Conservation (phyloP, 2,797 vertebrate species). For the Kryptopterus vitreolus region DNA sequence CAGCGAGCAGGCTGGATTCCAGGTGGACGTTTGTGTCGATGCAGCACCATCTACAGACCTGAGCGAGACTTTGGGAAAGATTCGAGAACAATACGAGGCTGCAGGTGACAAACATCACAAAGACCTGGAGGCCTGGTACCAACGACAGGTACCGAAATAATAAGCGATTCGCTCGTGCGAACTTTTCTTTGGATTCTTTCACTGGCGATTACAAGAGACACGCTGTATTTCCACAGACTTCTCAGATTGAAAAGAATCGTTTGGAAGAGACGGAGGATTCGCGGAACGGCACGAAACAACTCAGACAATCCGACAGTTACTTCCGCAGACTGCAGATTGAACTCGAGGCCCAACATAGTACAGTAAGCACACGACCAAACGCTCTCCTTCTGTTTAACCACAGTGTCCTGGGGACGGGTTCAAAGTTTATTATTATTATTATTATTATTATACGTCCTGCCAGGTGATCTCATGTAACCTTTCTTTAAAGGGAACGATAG, state of each 20-base stretch:
- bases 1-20: conserved; percentile 73
- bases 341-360: conserved; percentile 68
- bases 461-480: neutral
- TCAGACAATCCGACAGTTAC: conserved; percentile 68
- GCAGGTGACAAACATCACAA: conserved; percentile 79
- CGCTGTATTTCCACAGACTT: conserved; percentile 53
- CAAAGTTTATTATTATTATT: neutral
- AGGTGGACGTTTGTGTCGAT: conserved; percentile 85
- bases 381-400: neutral
- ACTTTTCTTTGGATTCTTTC: neutral
- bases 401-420: neutral
- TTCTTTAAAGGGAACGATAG: neutral
- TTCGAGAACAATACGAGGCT: conserved; percentile 84
- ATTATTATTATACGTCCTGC: neutral
- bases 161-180: neutral
- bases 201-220: neutral
- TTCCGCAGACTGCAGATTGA: conserved; percentile 74
- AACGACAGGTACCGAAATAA: conserved; percentile 77
- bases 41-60: conserved; percentile 79
- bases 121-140: conserved; percentile 84
- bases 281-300: conserved; percentile 56
- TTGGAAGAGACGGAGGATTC: conserved; percentile 63
- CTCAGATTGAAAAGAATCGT: conserved; percentile 64
- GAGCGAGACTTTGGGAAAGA: conserved; percentile 77
- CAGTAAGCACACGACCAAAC: conserved; percentile 59